These are phyloP conservation scores for Palloptera scutellata DNA, from an alignment of 2,888 invertebrate species.

Conservation along the genomic window DNA sequence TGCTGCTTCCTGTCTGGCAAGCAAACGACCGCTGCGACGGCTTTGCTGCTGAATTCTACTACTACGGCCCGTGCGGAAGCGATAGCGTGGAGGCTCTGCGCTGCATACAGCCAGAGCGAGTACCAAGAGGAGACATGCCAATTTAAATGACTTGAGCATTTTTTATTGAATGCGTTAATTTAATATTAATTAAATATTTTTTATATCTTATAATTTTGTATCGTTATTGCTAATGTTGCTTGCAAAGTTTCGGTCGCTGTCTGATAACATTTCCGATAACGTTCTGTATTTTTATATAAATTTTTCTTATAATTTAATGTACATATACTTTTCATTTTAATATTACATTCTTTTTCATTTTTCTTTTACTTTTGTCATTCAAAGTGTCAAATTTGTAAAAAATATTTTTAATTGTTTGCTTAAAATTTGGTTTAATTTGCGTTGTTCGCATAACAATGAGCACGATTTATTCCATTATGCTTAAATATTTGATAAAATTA, in stretches of 20 bases:
- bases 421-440: conserved; percentile 13
- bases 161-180: not conserved
- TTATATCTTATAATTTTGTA: not conserved
- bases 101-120: conserved; percentile 32
- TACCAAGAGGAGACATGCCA: conserved; percentile 33
- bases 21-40: conserved; percentile 40
- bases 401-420: conserved; percentile 6
- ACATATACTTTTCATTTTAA: not conserved
- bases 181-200: conserved; percentile 1
- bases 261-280: conserved; percentile 35
- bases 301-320: not conserved
- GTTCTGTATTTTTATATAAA: conserved; percentile 44
- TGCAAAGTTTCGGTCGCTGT: conserved; percentile 14
- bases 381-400: conserved; percentile 12
- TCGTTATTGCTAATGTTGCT: conserved; percentile 27
- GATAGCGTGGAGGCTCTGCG: conserved; percentile 36
- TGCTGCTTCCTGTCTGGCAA: conserved; percentile 49
- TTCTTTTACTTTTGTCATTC: conserved; percentile 22
- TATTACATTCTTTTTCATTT: not conserved
- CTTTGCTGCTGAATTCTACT: conserved; percentile 37
- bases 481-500: not conserved
- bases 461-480: conserved; percentile 12
- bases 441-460: conserved; percentile 24
- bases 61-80: conserved; percentile 38
- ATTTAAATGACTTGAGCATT: conserved; percentile 29